A percentile compares a stretch with the other conserved stretches of the same genome.
Conservation (phyloP, 2,888 invertebrate species). For the Ectemnius continuus region DNA sequence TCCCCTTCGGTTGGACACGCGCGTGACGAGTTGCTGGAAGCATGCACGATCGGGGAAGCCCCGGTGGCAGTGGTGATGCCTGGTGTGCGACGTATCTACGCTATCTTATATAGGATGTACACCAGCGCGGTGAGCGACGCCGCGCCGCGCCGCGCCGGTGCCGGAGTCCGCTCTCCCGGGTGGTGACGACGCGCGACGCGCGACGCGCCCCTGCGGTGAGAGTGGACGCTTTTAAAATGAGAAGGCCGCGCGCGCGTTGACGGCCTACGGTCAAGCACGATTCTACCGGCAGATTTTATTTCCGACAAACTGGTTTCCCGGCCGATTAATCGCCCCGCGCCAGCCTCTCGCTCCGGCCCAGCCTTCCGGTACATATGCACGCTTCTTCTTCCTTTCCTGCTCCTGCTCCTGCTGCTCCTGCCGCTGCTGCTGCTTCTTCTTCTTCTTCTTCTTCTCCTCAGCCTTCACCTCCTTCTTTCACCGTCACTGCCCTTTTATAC, state of each 20-base stretch:
- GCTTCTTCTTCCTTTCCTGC: conserved; percentile 1
- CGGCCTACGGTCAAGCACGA: conserved; percentile 49
- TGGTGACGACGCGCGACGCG: conserved; percentile 32
- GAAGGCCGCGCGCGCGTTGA: conserved; percentile 46
- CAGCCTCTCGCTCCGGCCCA: conserved; percentile 22
- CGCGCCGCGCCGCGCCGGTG: not conserved
- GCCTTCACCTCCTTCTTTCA: not conserved
- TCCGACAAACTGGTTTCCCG: conserved; percentile 72
- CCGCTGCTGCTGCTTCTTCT: not conserved
- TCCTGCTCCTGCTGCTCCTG: not conserved
- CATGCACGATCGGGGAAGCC: conserved; percentile 56
- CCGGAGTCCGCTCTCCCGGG: conserved; percentile 21
- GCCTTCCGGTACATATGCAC: conserved; percentile 43
- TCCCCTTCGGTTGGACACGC: conserved; percentile 54
- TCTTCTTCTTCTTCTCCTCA: not conserved
- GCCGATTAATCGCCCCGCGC: conserved; percentile 70
- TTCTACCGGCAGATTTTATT: conserved; percentile 67
- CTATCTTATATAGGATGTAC: too few relatives aligned
- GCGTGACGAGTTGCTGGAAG: conserved; percentile 20
- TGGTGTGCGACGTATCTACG: too few relatives aligned
- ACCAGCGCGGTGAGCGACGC: too few relatives aligned
- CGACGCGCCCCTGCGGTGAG: conserved; percentile 38
- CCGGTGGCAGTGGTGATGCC: conserved; percentile 49
- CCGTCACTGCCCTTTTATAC: conserved; percentile 16
- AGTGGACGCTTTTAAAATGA: conserved; percentile 47